phyloP scores from a whole-genome alignment of 2,888 invertebrate genomes.

The Keiferia lycopersicella region DNA sequence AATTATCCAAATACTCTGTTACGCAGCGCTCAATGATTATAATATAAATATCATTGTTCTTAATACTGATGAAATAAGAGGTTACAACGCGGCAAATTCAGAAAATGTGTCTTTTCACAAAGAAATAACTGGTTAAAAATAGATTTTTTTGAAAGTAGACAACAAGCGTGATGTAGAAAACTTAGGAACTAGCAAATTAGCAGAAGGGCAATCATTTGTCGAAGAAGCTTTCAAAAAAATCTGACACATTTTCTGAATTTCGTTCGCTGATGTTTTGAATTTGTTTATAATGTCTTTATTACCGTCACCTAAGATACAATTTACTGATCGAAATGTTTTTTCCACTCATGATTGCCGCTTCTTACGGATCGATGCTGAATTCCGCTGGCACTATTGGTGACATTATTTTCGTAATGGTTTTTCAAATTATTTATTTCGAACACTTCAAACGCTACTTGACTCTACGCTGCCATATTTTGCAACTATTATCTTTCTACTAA shows the following conservation, averaged over 20 bases:
- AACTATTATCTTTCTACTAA: slow-evolving; percentile 23
- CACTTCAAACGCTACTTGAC: slow-evolving; percentile 67
- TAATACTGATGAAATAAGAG: slow-evolving; percentile 38
- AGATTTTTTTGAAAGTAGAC: slow-evolving; percentile 84
- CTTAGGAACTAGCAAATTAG: slow-evolving; percentile 55
- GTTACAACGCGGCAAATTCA: slow-evolving; percentile 79
- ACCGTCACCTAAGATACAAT: slow-evolving; percentile 44
- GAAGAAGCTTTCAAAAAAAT: slow-evolving; percentile 81
- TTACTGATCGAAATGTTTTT: slow-evolving; percentile 78
- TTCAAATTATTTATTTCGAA: slow-evolving; percentile 40
- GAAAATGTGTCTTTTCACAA: slow-evolving; percentile 90
- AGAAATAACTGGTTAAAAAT: slow-evolving; percentile 83
- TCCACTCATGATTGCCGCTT: slow-evolving; percentile 82
- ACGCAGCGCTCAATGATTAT: slow-evolving; percentile 42
- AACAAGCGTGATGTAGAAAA: slow-evolving; percentile 75
- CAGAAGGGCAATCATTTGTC: slow-evolving; percentile 78
- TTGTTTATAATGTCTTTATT: slow-evolving; percentile 41
- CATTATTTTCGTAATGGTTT: slow-evolving; percentile 44
- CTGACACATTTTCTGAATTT: slow-evolving; percentile 87
- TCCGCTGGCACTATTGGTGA: slow-evolving; percentile 78
- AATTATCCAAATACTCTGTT: slow-evolving; percentile 35
- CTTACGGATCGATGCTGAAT: slow-evolving; percentile 74
- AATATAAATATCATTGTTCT: slow-evolving; percentile 13
- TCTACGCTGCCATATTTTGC: slow-evolving; percentile 37
- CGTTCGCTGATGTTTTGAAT: slow-evolving; percentile 62